Evolutionary conservation across 2,888 invertebrate genomes (phyloP), one percentile per base, ranked within the genome.

Genomic region (Microctonus brassicae): DNA sequence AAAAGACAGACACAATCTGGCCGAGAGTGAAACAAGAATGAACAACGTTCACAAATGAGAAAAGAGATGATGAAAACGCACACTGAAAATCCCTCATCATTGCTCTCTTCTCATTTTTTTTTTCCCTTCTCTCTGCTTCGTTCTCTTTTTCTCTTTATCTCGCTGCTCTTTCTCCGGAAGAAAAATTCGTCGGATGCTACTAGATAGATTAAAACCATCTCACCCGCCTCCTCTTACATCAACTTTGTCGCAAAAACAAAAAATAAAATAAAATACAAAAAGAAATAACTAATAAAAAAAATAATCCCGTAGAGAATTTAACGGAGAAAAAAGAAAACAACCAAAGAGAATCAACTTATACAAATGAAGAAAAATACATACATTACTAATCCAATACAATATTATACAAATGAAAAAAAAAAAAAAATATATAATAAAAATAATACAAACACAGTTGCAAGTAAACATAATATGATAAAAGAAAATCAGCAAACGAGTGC

Each of bases 241-340:
- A 13, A 13, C 11, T 29, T 34, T 20, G 20, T 71, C 9, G 1
- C 17, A 47, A 47, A 17, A 71, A 71, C 69, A 63, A 57, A 69
- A 73, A 64, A 47, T 53, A 61, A 53, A 20, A 20, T 7, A 20
- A 47, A 17, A 20, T 17, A 47, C 17, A 47, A 47, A 20, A 47
- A 47, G 17, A 47, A 47, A 47, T 4, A 47, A 47, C 13, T 1
- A 39, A 13, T 1, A 6, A 47, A 17, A 7, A n/a, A 20, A 47
- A 47, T n/a, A 17, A 47, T 47, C 6, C 47, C 17, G 17, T 17
- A 2, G 47, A 47, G 47, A 20, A 47, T 47, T 47, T 17, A 47
- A 20, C 17, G 20, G 7, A 20, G 20, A 17, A 20, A 20, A 47
- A 17, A 2, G 6, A 10, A 1, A 36, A 2, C 47, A 1, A n/a